Conservation (phyloP, 2,888 invertebrate genomes). For the Eudemis profundana region DNA sequence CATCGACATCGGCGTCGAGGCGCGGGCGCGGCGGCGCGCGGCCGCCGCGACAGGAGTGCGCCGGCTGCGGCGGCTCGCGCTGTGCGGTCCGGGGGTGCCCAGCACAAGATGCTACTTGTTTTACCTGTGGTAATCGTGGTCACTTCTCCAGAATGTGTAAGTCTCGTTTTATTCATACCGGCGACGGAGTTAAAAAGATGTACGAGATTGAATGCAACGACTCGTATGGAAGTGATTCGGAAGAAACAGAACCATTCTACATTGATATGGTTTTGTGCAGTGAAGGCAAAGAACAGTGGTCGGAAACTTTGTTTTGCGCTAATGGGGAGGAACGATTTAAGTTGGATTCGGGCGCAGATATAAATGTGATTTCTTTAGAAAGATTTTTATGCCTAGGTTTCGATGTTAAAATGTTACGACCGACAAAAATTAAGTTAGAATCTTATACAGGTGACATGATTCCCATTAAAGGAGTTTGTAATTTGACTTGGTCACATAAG, state of each 20-base stretch:
- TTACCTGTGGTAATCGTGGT: background rate
- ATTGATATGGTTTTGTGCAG: too few species aligned
- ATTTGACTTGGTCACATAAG: constrained; percentile 12
- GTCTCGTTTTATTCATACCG: constrained; percentile 2
- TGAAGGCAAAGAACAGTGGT: constrained; percentile 21
- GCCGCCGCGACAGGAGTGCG: background rate
- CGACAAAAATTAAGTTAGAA: background rate
- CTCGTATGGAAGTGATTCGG: background rate
- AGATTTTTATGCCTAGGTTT: constrained; percentile 1
- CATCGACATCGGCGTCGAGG: background rate
- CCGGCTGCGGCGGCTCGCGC: background rate
- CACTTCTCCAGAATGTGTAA: constrained; percentile 7
- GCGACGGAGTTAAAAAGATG: background rate
- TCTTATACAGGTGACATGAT: constrained; percentile 7
- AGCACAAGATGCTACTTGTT: background rate
- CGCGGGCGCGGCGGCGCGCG: constrained; percentile 6
- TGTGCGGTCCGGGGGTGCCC: background rate
- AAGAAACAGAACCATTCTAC: too few species aligned
- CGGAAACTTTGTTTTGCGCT: background rate
- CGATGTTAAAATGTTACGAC: background rate
- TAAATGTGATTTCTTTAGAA: constrained; percentile 8
- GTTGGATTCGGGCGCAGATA: constrained; percentile 9
- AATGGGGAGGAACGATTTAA: constrained; percentile 13
- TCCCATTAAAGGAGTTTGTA: constrained; percentile 18
- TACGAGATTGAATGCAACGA: background rate